Percentiles rank a stretch among this genome's conserved stretches.
Evolutionary conservation across 2,797 vertebrate species (phyloP).

Genomic region (Euthynnus affinis): DNA sequence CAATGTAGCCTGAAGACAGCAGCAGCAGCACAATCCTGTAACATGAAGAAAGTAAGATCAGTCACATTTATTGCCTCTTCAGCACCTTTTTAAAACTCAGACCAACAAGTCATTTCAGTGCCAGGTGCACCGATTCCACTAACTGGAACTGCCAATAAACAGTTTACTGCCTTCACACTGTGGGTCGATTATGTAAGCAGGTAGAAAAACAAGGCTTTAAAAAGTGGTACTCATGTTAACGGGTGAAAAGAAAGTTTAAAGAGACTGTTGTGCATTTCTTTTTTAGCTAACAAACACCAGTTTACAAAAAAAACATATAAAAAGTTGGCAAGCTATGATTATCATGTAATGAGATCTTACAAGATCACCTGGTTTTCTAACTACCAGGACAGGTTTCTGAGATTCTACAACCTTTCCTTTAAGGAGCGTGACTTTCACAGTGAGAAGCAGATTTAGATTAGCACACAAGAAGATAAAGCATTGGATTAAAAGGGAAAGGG

Average conservation of each 20-base stretch:
- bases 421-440: neutral
- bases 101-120: too few relatives aligned
- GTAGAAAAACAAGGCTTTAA: neutral
- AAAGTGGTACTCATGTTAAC: neutral
- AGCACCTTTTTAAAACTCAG: too few relatives aligned
- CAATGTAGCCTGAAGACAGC: slow-evolving; percentile 91
- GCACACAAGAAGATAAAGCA: neutral
- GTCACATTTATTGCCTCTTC: neutral
- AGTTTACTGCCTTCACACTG: neutral
- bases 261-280: neutral
- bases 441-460: slow-evolving; percentile 4
- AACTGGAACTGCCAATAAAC: neutral
- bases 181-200: neutral
- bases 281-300: neutral
- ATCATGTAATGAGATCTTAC: neutral
- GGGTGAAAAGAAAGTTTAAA: neutral
- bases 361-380: neutral
- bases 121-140: too few relatives aligned
- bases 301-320: neutral
- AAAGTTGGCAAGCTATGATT: neutral
- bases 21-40: slow-evolving; percentile 88
- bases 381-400: neutral
- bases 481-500: neutral
- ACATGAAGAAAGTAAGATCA: neutral
- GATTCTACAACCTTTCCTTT: neutral